Percentiles rank a stretch among this genome's conserved stretches.
Conservation (phyloP, 1,140 invertebrate genomes). For the Metaphire vulgaris region DNA sequence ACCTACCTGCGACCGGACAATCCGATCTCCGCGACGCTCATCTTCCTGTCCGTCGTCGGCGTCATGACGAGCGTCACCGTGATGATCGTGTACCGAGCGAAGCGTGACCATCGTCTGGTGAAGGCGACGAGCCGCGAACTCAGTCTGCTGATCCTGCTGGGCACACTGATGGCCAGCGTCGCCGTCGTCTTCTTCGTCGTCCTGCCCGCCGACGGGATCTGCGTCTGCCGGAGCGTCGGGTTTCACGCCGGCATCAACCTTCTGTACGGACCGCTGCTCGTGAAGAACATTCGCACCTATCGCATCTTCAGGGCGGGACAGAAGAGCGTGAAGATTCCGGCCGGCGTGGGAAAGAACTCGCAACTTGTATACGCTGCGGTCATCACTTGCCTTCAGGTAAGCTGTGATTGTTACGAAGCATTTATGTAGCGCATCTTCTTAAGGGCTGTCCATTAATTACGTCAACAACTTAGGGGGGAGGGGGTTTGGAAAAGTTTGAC, state of each 20-base stretch:
- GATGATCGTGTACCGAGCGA: slow-evolving; percentile 32
- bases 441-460: background rate
- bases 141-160: slow-evolving; percentile 36
- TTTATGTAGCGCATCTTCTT: slow-evolving; percentile 9
- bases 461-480: background rate
- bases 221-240: slow-evolving; percentile 11
- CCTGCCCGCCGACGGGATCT: slow-evolving; percentile 53
- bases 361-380: background rate
- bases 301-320: slow-evolving; percentile 1
- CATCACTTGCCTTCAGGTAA: background rate
- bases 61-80: slow-evolving; percentile 32
- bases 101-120: slow-evolving; percentile 36
- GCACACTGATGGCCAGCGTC: slow-evolving; percentile 34
- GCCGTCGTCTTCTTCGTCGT: slow-evolving; percentile 32
- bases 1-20: slow-evolving; percentile 6
- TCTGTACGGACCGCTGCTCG: slow-evolving; percentile 9
- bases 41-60: slow-evolving; percentile 52
- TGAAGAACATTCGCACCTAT: background rate
- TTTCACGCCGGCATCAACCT: slow-evolving; percentile 16
- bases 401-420: background rate
- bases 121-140: slow-evolving; percentile 41
- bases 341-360: background rate
- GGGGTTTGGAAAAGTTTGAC: background rate
- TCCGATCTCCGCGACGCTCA: slow-evolving; percentile 53
- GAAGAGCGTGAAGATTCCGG: background rate